phyloP scores from a whole-genome alignment of 2,797 vertebrate species.

The Microtus californicus region DNA sequence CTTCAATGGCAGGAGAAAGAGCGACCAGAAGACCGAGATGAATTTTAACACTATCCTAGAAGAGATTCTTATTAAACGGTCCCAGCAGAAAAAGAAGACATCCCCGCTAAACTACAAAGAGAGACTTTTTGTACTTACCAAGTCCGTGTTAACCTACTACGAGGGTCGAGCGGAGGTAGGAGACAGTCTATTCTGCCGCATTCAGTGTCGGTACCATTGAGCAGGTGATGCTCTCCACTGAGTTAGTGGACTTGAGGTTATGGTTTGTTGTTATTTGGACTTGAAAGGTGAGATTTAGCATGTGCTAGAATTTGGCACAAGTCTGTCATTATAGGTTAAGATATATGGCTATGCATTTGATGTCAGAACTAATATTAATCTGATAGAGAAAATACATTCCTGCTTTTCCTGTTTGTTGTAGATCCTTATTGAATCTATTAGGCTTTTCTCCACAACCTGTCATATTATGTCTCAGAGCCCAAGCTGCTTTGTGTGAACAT shows the following conservation, averaged over 20 bases:
- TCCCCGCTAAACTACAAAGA: constrained; percentile 97
- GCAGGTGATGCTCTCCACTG: too few species aligned
- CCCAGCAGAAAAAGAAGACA: constrained; percentile 96
- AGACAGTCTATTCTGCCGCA: constrained; percentile 45
- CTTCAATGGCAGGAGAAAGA: constrained; percentile 89
- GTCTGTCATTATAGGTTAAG: neutral
- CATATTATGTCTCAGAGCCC: neutral
- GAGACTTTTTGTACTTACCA: constrained; percentile 94
- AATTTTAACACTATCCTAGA: constrained; percentile 92
- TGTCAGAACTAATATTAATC: constrained; percentile 31
- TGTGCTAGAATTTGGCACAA: neutral
- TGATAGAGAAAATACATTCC: constrained; percentile 37
- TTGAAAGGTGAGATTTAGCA: constrained; percentile 29
- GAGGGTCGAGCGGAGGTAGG: constrained; percentile 94
- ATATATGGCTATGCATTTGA: neutral
- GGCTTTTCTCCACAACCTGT: neutral
- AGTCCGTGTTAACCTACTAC: constrained; percentile 92
- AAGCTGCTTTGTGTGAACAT: neutral
- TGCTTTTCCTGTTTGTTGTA: neutral
- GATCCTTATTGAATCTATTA: constrained; percentile 42
- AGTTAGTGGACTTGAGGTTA: constrained; percentile 30
- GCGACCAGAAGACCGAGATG: constrained; percentile 90
- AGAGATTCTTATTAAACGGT: constrained; percentile 96
- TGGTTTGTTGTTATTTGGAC: constrained; percentile 21
- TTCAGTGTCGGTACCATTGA: constrained; percentile 5